Percentiles rank a stretch among this genome's conserved stretches.
phyloP scores from a whole-genome alignment of 2,888 invertebrate genomes.

The Erebia epiphron region DNA sequence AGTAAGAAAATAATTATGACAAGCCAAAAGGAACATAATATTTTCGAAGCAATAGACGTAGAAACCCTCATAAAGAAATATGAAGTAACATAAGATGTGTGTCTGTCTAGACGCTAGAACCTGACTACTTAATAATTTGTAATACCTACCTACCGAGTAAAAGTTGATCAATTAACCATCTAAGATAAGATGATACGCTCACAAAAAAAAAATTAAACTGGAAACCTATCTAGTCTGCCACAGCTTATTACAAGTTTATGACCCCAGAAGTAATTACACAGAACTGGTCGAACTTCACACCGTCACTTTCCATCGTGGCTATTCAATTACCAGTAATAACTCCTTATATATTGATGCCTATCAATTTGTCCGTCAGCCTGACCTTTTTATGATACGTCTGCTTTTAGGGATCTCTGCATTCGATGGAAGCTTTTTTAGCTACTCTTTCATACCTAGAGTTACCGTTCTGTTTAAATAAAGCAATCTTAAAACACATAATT shows the following conservation, averaged over 20 bases:
- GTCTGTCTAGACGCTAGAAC: not conserved
- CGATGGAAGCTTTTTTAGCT: not conserved
- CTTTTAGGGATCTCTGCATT: slow-evolving; percentile 33
- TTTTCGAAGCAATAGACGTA: not conserved
- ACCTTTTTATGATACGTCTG: slow-evolving; percentile 40
- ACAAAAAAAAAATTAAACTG: slow-evolving; percentile 7
- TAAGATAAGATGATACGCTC: not conserved
- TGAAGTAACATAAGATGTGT: not conserved
- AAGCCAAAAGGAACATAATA: too few relatives aligned
- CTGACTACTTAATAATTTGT: not conserved
- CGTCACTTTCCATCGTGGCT: slow-evolving; percentile 58
- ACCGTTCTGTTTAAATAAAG: not conserved
- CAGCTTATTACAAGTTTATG: slow-evolving; percentile 44
- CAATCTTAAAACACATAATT: too few relatives aligned
- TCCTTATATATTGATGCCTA: slow-evolving; percentile 59
- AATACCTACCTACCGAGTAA: not conserved
- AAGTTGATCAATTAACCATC: slow-evolving; percentile 6
- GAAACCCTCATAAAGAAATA: not conserved
- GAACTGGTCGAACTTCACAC: slow-evolving; percentile 50
- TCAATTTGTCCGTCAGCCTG: slow-evolving; percentile 65
- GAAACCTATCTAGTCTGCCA: slow-evolving; percentile 9
- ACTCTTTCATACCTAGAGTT: not conserved
- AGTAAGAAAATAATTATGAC: too few relatives aligned
- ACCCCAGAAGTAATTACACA: slow-evolving; percentile 60
- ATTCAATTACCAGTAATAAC: slow-evolving; percentile 74